These are phyloP conservation scores for Abscondita cerata DNA, from an alignment of 2,888 invertebrate genomes.

Conservation along the genomic window DNA sequence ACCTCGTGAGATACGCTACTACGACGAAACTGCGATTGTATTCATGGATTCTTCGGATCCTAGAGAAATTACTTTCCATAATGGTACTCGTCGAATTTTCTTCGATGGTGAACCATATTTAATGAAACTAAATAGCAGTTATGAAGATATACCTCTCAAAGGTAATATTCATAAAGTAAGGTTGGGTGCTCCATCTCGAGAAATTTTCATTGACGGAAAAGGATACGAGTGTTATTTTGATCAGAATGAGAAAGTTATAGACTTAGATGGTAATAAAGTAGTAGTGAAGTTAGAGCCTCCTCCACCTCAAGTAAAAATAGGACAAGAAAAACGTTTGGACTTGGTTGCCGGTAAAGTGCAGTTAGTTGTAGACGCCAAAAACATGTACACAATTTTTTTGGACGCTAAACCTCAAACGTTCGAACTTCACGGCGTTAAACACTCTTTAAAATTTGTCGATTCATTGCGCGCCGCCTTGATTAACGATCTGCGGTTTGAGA, in stretches of 20 bases:
- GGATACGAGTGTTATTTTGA: conserved; percentile 95
- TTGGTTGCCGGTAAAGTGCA: conserved; percentile 85
- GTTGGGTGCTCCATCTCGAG: conserved; percentile 91
- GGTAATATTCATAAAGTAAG: conserved; percentile 79
- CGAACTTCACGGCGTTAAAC: conserved; percentile 72
- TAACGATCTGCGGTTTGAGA: conserved; percentile 78
- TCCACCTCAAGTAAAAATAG: conserved; percentile 92
- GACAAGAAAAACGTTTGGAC: conserved; percentile 77
- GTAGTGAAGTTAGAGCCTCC: conserved; percentile 87
- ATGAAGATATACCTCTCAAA: conserved; percentile 76
- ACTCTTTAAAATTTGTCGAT: conserved; percentile 82
- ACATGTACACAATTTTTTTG: conserved; percentile 80
- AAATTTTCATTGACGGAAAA: conserved; percentile 86
- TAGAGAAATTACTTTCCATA: conserved; percentile 82
- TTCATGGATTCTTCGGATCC: conserved; percentile 88
- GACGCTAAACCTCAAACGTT: conserved; percentile 86
- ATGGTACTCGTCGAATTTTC: conserved; percentile 76
- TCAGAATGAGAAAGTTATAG: conserved; percentile 82
- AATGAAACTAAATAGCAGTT: conserved; percentile 70
- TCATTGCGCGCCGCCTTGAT: conserved; percentile 77
- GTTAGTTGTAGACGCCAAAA: conserved; percentile 81
- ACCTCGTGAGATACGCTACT: conserved; percentile 83
- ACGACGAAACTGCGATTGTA: conserved; percentile 83
- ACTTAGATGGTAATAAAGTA: conserved; percentile 79
- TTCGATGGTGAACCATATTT: conserved; percentile 77